Conservation (phyloP, 2,113 vertebrate genomes). For the Isichthys henryi region DNA sequence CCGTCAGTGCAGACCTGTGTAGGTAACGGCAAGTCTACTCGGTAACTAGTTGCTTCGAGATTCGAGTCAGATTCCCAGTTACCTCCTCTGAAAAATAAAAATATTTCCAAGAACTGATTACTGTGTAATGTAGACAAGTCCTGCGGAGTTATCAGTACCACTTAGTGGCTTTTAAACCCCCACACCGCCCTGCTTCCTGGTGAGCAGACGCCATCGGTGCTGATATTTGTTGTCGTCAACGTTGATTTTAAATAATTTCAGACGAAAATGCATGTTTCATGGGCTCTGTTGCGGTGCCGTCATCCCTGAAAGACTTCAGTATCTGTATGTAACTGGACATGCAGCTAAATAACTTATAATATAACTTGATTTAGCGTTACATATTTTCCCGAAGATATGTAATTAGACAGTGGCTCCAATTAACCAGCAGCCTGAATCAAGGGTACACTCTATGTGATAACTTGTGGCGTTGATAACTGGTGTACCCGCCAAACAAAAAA, state of each 20-base stretch:
- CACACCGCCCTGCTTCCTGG: not conserved
- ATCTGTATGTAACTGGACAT: not conserved
- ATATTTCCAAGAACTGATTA: not conserved
- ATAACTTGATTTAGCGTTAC: not conserved
- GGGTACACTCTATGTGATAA: not conserved
- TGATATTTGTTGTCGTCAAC: not conserved
- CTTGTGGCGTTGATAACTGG: not conserved
- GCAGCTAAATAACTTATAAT: not conserved
- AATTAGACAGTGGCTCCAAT: not conserved
- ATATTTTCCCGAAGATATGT: not conserved
- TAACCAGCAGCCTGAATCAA: not conserved
- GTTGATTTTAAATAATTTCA: not conserved
- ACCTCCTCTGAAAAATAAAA: not conserved
- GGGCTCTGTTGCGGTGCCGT: not conserved
- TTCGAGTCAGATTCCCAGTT: not conserved
- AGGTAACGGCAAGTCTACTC: not conserved
- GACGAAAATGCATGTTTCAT: not conserved
- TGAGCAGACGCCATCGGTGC: not conserved
- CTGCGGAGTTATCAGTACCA: not conserved
- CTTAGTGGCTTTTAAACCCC: not conserved
- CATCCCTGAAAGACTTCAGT: not conserved
- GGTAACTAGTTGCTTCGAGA: not conserved
- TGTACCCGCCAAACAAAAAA: not conserved
- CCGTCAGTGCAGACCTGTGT: not conserved
- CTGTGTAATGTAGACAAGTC: not conserved